These are phyloP conservation scores for Drosophila eohydei DNA, from an alignment of 2,888 invertebrate genomes.

Conservation along the genomic window DNA sequence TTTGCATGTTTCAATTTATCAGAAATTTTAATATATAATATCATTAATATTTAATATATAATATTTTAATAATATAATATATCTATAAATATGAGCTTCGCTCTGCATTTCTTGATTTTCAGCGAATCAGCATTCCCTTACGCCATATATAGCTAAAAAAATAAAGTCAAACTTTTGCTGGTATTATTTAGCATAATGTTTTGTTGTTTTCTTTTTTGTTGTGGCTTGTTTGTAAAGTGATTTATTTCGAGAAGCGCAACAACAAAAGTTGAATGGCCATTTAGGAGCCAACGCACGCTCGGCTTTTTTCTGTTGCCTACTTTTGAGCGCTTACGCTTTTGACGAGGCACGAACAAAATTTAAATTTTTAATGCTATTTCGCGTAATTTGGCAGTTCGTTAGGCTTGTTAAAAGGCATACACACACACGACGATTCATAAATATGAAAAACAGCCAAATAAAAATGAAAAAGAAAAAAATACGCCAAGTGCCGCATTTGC, in stretches of 20 bases:
- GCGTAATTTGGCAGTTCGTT: slow-evolving; percentile 82
- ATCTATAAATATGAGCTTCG: too few species aligned
- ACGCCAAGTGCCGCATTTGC: slow-evolving; percentile 64
- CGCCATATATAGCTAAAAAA: neutral
- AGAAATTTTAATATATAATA: too few species aligned
- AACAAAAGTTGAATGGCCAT: slow-evolving; percentile 39
- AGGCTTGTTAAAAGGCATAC: slow-evolving; percentile 64
- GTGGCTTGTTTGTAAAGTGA: slow-evolving; percentile 57
- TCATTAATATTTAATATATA: too few species aligned
- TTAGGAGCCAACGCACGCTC: slow-evolving; percentile 29
- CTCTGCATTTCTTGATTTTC: too few species aligned
- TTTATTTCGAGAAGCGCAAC: slow-evolving; percentile 45
- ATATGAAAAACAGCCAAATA: slow-evolving; percentile 65
- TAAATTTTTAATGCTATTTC: slow-evolving; percentile 80
- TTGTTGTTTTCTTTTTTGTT: slow-evolving; percentile 35
- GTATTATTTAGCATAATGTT: slow-evolving; percentile 33
- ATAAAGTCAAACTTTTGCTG: slow-evolving; percentile 4
- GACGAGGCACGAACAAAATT: slow-evolving; percentile 65
- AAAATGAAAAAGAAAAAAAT: slow-evolving; percentile 47
- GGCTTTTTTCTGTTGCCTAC: slow-evolving; percentile 55
- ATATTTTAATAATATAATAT: too few species aligned
- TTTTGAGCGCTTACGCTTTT: slow-evolving; percentile 67
- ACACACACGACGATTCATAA: slow-evolving; percentile 55
- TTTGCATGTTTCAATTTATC: too few species aligned
- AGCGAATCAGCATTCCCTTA: neutral